phyloP scores from a whole-genome alignment of 2,888 invertebrate genomes.

The Acleris literana region DNA sequence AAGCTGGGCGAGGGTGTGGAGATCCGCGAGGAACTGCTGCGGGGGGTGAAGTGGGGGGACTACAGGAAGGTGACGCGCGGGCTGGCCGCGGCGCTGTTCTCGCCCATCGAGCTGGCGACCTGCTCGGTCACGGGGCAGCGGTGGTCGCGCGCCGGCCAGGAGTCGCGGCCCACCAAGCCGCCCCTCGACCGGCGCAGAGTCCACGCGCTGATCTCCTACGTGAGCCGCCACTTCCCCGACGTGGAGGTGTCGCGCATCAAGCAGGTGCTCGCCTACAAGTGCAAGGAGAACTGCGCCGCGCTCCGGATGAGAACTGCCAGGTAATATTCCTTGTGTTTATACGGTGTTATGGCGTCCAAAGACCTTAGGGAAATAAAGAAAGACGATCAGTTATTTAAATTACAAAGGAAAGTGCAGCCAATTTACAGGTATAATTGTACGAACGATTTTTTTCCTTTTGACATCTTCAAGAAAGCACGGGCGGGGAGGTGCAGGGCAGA shows the following conservation, averaged over 20 bases:
- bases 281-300: constrained; percentile 90
- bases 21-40: constrained; percentile 87
- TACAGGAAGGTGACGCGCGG: constrained; percentile 89
- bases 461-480: too few species aligned
- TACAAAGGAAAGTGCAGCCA: too few species aligned
- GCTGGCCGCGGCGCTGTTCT: constrained; percentile 88
- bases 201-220: constrained; percentile 90
- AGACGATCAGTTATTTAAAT: too few species aligned
- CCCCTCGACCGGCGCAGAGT: constrained; percentile 88
- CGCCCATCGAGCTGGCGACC: constrained; percentile 88
- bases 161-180: constrained; percentile 89
- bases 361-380: too few species aligned
- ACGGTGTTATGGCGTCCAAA: background rate
- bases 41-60: constrained; percentile 89
- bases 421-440: too few species aligned
- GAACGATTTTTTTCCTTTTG: too few species aligned
- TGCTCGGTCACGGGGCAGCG: constrained; percentile 90
- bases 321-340: constrained; percentile 58
- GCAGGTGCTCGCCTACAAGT: constrained; percentile 90
- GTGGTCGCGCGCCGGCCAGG: constrained; percentile 89
- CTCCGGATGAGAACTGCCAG: constrained; percentile 89
- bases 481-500: too few species aligned
- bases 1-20: constrained; percentile 89
- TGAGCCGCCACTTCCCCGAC: constrained; percentile 88
- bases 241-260: constrained; percentile 90